Evolutionary conservation across 2,888 invertebrate species (phyloP).

Genomic region (Lobophora halterata): DNA sequence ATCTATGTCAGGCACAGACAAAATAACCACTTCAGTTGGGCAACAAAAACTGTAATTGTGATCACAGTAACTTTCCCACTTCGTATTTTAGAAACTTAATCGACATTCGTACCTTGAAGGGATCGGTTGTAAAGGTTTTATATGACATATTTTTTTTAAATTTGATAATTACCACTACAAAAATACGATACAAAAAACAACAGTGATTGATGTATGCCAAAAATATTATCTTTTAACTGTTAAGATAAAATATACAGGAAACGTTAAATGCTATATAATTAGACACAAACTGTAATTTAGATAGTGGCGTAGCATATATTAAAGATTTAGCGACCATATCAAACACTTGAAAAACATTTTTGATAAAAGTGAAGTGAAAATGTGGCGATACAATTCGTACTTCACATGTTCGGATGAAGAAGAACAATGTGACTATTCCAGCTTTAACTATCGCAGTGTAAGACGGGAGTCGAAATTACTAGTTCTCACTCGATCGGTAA

Average conservation of each 20-base stretch:
- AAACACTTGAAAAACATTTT: no score
- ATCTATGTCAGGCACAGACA: slow-evolving; percentile 18
- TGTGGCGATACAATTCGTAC: slow-evolving; percentile 52
- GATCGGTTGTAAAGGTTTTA: slow-evolving; percentile 18
- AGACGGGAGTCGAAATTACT: slow-evolving; percentile 61
- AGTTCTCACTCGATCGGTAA: slow-evolving; percentile 55
- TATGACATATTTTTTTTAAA: no score
- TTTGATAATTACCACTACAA: no score
- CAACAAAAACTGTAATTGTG: slow-evolving; percentile 28
- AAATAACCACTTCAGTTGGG: slow-evolving; percentile 17
- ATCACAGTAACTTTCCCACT: slow-evolving; percentile 26
- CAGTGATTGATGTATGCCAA: no score
- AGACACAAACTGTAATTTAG: no score
- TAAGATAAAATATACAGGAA: no score
- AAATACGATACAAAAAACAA: no score
- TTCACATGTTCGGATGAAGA: slow-evolving; percentile 47
- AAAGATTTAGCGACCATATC: no score
- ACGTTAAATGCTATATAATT: no score
- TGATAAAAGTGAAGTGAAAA: slow-evolving; percentile 12
- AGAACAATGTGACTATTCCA: slow-evolving; percentile 40
- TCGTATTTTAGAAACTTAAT: slow-evolving; percentile 23
- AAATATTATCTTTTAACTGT: no score
- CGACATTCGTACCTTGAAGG: slow-evolving; percentile 18
- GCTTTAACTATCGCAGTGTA: slow-evolving; percentile 46
- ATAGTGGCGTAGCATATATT: no score